Conservation (phyloP, 2,797 vertebrate genomes). For the Spinus olivaceus region DNA sequence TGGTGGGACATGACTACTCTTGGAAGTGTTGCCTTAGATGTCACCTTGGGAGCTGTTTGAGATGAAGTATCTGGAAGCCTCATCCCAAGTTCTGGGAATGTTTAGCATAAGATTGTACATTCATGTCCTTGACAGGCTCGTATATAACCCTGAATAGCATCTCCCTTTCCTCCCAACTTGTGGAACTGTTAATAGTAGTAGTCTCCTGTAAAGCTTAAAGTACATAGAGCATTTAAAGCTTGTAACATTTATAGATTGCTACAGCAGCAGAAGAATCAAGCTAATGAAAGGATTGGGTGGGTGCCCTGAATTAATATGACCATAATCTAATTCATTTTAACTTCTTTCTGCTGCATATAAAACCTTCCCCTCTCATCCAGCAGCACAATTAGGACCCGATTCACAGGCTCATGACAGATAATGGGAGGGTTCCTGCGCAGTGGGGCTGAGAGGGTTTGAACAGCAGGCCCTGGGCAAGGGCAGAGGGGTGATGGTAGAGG, state of each 20-base stretch:
- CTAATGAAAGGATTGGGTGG: conserved; percentile 64
- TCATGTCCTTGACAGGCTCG: not conserved
- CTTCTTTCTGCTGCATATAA: conserved; percentile 5
- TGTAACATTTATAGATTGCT: conserved; percentile 54
- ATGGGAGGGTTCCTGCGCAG: not conserved
- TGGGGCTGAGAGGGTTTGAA: not conserved
- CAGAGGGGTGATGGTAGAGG: not conserved
- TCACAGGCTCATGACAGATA: not conserved
- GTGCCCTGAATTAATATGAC: conserved; percentile 55
- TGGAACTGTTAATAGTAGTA: conserved; percentile 27
- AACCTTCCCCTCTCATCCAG: not conserved
- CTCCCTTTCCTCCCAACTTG: not conserved
- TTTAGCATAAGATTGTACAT: not conserved
- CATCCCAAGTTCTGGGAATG: conserved; percentile 31
- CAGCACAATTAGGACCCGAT: not conserved
- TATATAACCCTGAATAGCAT: conserved; percentile 12
- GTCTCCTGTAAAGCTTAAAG: conserved; percentile 25
- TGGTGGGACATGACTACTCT: not conserved
- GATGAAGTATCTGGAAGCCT: not conserved
- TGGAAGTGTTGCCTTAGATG: not conserved
- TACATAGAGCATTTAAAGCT: conserved; percentile 40
- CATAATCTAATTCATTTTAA: conserved; percentile 59
- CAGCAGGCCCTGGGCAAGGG: not conserved
- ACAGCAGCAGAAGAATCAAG: conserved; percentile 42
- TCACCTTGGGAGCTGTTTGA: not conserved